phyloP scores from a whole-genome alignment of 2,888 invertebrate genomes.

The Nineta flava region DNA sequence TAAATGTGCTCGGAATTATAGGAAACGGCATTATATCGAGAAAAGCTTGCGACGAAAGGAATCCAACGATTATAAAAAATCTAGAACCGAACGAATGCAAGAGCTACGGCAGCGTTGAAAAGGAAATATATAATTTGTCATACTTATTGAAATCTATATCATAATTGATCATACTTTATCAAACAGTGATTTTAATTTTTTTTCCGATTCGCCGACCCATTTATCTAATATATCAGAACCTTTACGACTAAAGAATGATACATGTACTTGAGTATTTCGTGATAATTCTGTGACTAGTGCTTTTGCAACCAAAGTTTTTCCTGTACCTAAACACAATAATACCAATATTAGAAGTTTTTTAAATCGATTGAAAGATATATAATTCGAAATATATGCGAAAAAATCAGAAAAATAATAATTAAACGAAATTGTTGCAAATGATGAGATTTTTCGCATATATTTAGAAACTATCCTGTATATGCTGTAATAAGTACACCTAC shows the following conservation, averaged over 20 bases:
- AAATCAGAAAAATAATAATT: neutral
- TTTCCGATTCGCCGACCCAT: conserved; percentile 27
- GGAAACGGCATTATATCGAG: no score
- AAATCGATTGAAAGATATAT: no score
- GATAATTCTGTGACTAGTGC: conserved; percentile 25
- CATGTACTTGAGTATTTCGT: conserved; percentile 20
- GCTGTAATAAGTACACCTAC: conserved; percentile 11
- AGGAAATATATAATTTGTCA: no score
- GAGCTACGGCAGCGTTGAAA: no score
- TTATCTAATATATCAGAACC: conserved; percentile 26
- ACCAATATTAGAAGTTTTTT: no score
- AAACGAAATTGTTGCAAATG: neutral
- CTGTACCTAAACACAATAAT: conserved; percentile 19
- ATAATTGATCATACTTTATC: conserved; percentile 17
- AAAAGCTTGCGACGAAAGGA: no score
- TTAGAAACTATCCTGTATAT: neutral
- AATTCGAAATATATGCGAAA: neutral
- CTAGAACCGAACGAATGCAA: no score
- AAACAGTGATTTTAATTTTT: conserved; percentile 23
- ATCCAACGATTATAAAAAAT: no score
- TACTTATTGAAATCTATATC: neutral
- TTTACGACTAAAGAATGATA: conserved; percentile 24
- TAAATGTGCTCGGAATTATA: no score
- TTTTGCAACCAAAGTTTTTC: conserved; percentile 26
- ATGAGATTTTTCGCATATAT: no score